Evolutionary conservation across 2,113 vertebrate species (phyloP).

Genomic region (Carettochelys insculpta): DNA sequence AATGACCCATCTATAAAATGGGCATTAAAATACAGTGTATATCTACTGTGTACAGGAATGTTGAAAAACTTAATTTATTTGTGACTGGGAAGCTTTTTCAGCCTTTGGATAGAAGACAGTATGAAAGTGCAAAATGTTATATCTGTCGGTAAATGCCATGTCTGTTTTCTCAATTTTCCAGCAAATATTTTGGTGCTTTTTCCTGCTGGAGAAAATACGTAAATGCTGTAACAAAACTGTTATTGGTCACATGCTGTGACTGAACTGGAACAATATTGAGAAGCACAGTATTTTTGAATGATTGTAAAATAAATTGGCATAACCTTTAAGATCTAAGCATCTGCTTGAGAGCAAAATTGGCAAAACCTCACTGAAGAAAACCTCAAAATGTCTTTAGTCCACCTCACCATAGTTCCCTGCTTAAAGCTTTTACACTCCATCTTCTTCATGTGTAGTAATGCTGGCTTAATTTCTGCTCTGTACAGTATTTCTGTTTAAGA

Average conservation of each 20-base stretch:
- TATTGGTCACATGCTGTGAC: slow-evolving; percentile 1
- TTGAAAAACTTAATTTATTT: not conserved
- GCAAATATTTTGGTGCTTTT: slow-evolving; percentile 20
- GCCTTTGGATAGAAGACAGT: not conserved
- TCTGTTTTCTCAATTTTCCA: not conserved
- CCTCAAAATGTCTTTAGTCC: not conserved
- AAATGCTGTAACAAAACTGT: not conserved
- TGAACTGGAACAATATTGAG: slow-evolving; percentile 31
- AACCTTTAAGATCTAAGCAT: slow-evolving; percentile 16
- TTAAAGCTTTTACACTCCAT: slow-evolving; percentile 34
- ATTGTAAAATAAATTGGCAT: not conserved
- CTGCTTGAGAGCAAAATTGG: slow-evolving; percentile 39
- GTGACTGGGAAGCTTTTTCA: not conserved
- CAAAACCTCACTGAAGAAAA: slow-evolving; percentile 57
- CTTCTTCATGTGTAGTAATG: slow-evolving; percentile 14
- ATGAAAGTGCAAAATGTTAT: not conserved
- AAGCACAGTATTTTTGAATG: slow-evolving; percentile 23
- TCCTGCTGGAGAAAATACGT: slow-evolving; percentile 26
- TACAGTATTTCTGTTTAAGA: slow-evolving; percentile 45
- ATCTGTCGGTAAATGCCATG: not conserved
- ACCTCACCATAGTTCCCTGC: slow-evolving; percentile 42
- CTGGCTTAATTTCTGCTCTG: slow-evolving; percentile 59
- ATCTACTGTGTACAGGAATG: not conserved
- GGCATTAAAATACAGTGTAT: not conserved
- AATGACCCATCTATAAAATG: not conserved